Evolutionary conservation across 2,797 vertebrate species (phyloP).

Genomic region (Falco columbarius): DNA sequence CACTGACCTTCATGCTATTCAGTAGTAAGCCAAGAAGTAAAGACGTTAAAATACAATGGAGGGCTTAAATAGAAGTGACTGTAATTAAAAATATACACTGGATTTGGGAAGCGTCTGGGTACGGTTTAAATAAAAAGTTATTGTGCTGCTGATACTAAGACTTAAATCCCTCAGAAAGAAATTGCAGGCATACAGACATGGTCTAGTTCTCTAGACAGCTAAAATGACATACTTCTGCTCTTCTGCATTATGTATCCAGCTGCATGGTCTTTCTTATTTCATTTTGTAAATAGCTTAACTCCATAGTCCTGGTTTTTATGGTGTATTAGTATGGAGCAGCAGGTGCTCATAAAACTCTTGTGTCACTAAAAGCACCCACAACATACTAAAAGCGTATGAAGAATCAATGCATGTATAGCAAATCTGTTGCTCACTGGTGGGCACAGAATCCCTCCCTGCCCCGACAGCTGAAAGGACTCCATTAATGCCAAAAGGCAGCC

Average conservation of each 20-base stretch:
- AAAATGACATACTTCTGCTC: not conserved
- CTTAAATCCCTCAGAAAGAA: constrained; percentile 4
- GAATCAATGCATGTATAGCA: not conserved
- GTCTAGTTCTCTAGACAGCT: not conserved
- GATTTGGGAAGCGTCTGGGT: not conserved
- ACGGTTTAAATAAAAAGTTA: not conserved
- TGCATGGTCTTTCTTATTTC: not conserved
- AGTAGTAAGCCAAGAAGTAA: not conserved
- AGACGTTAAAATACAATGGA: not conserved
- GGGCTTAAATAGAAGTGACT: not conserved
- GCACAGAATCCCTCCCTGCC: not conserved
- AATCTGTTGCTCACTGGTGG: not conserved
- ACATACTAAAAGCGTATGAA: not conserved
- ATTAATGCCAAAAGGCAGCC: not conserved
- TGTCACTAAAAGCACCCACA: not conserved
- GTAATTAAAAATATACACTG: constrained; percentile 6
- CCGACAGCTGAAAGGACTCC: not conserved
- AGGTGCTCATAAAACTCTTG: not conserved
- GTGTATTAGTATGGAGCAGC: not conserved
- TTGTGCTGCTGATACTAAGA: not conserved
- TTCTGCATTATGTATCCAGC: not conserved
- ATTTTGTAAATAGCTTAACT: not conserved
- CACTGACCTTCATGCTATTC: constrained; percentile 1
- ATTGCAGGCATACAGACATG: not conserved
- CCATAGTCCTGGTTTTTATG: not conserved